Conservation (phyloP, 92 coral and sea anemone species). For the Pocillopora grandis region DNA sequence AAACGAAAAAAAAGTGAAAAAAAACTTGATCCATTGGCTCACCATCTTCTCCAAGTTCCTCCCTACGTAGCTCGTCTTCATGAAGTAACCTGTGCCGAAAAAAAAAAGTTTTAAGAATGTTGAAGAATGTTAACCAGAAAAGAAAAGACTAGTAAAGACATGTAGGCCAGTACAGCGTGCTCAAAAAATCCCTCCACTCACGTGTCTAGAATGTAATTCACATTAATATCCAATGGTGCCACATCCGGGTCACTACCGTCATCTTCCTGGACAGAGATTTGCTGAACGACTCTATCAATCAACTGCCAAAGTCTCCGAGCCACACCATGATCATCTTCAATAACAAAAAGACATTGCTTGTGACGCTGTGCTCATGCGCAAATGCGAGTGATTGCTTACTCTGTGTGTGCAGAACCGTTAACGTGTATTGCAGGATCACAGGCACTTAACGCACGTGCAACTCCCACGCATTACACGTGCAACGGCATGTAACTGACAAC, state of each 20-base stretch:
- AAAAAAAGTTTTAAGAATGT: neutral
- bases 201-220: conserved; percentile 91
- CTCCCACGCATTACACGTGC: too few relatives aligned
- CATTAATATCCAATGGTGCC: conserved; percentile 90
- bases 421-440: too few relatives aligned
- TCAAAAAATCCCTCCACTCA: conserved; percentile 40
- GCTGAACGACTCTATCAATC: conserved; percentile 96
- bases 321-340: conserved; percentile 84
- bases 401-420: too few relatives aligned
- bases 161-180: neutral
- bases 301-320: conserved; percentile 94
- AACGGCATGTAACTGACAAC: too few relatives aligned
- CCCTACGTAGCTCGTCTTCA: conserved; percentile 80
- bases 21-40: neutral
- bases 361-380: too few relatives aligned
- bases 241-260: conserved; percentile 99
- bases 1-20: neutral
- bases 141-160: neutral
- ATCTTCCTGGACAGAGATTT: conserved; percentile 86
- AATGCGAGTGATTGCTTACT: too few relatives aligned
- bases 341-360: neutral
- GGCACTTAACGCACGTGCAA: too few relatives aligned
- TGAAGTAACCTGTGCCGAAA: conserved; percentile 58
- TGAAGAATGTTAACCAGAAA: neutral
- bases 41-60: conserved; percentile 88